Percentiles rank a stretch among this genome's conserved stretches.
Evolutionary conservation across 1,140 invertebrate species (phyloP).

Genomic region (Brachionus koreanus): DNA sequence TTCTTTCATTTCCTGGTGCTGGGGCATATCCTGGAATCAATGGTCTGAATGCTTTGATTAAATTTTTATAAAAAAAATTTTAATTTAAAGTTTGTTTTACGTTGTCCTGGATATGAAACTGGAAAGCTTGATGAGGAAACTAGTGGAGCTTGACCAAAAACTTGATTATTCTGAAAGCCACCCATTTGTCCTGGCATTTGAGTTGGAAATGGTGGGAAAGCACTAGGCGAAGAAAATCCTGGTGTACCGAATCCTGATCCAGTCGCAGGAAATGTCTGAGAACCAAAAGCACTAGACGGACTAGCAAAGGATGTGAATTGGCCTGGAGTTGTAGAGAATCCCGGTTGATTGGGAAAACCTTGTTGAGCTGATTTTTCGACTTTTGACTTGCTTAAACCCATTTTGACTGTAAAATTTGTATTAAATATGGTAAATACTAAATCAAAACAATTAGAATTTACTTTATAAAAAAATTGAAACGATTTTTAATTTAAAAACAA

Average conservation of each 20-base stretch:
- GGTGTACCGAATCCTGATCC: neutral
- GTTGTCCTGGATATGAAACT: conserved; percentile 31
- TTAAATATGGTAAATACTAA: neutral
- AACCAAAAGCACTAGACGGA: neutral
- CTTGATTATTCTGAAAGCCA: conserved; percentile 7
- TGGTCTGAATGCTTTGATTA: conserved; percentile 29
- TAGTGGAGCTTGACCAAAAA: neutral
- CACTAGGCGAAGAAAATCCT: neutral
- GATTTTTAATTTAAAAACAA: neutral
- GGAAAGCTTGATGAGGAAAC: conserved; percentile 1
- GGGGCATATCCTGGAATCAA: conserved; percentile 38
- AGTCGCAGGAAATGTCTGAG: conserved; percentile 4
- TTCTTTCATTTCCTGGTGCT: conserved; percentile 33
- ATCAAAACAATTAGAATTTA: neutral
- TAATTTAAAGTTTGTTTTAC: neutral
- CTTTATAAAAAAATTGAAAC: neutral
- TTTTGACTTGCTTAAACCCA: conserved; percentile 44
- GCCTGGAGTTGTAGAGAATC: neutral
- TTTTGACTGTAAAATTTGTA: conserved; percentile 2
- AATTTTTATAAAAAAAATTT: neutral
- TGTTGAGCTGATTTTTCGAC: conserved; percentile 26
- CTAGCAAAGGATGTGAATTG: conserved; percentile 11
- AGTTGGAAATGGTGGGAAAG: conserved; percentile 39
- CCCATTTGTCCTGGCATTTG: neutral
- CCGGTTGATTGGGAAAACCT: conserved; percentile 35